Conservation (phyloP, 2,797 vertebrate species). For the Morelia viridis region DNA sequence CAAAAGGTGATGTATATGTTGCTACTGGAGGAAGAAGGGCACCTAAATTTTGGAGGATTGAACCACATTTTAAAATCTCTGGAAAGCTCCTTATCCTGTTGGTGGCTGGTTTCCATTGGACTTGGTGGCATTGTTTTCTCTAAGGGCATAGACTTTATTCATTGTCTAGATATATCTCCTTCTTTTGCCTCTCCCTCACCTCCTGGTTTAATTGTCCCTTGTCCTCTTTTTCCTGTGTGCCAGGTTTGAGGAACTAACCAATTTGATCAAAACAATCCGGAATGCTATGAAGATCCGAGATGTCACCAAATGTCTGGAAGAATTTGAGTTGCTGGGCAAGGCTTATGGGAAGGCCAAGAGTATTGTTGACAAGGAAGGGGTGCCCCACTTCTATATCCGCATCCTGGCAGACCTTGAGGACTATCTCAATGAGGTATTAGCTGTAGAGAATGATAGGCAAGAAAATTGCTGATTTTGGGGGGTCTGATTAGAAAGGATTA, state of each 20-base stretch:
- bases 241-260: conserved; percentile 92
- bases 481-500: background rate
- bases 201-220: background rate
- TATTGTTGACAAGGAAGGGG: conserved; percentile 91
- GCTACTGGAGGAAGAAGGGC: background rate
- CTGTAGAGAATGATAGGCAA: background rate
- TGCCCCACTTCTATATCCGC: conserved; percentile 88
- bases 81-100: background rate
- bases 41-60: background rate
- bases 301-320: conserved; percentile 90
- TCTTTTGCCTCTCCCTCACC: background rate
- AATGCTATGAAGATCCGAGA: conserved; percentile 96
- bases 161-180: no score
- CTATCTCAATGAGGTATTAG: conserved; percentile 86
- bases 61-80: background rate
- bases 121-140: background rate
- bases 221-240: background rate
- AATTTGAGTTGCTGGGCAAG: conserved; percentile 90
- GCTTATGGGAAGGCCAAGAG: conserved; percentile 90
- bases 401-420: conserved; percentile 89
- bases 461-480: background rate
- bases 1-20: conserved; percentile 77
- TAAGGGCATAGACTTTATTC: background rate
- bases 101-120: background rate
- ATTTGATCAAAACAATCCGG: conserved; percentile 90